Evolutionary conservation across 2,888 invertebrate species (phyloP), one percentile per base, ranked within the genome.

Genomic region (Myopa tessellatipennis): DNA sequence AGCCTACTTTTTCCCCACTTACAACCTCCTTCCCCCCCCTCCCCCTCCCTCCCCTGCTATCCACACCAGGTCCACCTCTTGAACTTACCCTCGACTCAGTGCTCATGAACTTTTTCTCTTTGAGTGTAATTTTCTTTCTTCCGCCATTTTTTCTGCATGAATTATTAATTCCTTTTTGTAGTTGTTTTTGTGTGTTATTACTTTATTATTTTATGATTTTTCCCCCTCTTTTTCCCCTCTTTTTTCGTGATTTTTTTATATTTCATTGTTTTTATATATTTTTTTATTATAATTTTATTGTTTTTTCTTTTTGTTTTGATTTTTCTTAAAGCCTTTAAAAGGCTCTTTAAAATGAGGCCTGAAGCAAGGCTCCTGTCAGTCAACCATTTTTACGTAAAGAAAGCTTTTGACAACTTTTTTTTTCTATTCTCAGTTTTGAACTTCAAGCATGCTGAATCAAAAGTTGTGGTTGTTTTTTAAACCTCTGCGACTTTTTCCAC

Each of bases 121-220:
- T 65, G 26, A 65, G 16, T 63, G 65, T n/a, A 63, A 65, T 65
- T 74, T 60, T 65, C 45, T 4, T 8, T 26, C 50, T 52, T 61
- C 34, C 65, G 65, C 63, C 65, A 65, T 52, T 45, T 52, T 52
- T 70, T 18, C 10, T 40, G 58, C 60, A 38, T 18, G 50, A 61
- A 36, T 26, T 5, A 14, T n/a, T 55, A n/a, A 14, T 14, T n/a
- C 5, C 1, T 55, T 16, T 16, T 55, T n/a, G 14, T 55, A 4
- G 14, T 55, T 55, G 5, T 55, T 5, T 55, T 14, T 6, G 1
- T 45, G 45, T 45, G 1, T 45, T 45, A 8, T 45, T 45, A 45
- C 10, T 45, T 0, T 45, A 45, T 45, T 45, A 26, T 45, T 45
- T 45, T 10, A 40, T 40, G 40, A 8, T 40, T 45, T 10, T 8